Base-by-base conservation (phyloP, 1,140 invertebrate genomes). In the Papilio polytes region DNA sequence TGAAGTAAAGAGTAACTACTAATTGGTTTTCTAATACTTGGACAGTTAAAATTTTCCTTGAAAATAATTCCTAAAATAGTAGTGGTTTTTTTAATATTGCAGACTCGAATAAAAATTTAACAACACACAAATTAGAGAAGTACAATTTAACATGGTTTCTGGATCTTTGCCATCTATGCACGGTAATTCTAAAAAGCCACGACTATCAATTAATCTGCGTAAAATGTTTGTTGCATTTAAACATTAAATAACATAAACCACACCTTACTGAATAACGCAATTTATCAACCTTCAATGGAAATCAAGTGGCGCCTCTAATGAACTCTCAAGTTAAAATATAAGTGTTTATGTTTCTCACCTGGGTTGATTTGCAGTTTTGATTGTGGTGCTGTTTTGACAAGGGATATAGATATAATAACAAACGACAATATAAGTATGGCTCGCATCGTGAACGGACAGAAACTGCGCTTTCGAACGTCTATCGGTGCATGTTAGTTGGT, bases 341-440 rank as follows among this genome's bases (percentile, higher is more conserved):
- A 80, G 48, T 72, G 9, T 36, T 8, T 13, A 26, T 15, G 83
- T 85, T 76, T 88, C 88, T 73, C 85, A 80, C 80, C 72, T 76
- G 84, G 82, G 31, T 78, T 82, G 51, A 85, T 82, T 51, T 88
- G 83, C 1, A 89, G 82, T 79, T 86, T 87, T 0, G 88, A 89
- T 48, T 89, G 86, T 36, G 86, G 88, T 70, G 86, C 88, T 66
- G 88, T 79, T 22, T 73, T 59, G 59, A 72, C 80, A 31, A 80
- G 78, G 78, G 80, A 51, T 15, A 81, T 78, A 53, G 66, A 79
- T 51, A 85, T 12, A 22, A 66, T 12, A 59, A 81, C 80, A 63
- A 85, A n/a, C 15, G 86, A 78, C 46, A 86, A 44, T 46, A 81
- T 22, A 12, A 85, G 44, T 22, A 87, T 22, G 41, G 44, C 41